Conservation (phyloP, 2,888 invertebrate species). For the Scrobipalpa costella region DNA sequence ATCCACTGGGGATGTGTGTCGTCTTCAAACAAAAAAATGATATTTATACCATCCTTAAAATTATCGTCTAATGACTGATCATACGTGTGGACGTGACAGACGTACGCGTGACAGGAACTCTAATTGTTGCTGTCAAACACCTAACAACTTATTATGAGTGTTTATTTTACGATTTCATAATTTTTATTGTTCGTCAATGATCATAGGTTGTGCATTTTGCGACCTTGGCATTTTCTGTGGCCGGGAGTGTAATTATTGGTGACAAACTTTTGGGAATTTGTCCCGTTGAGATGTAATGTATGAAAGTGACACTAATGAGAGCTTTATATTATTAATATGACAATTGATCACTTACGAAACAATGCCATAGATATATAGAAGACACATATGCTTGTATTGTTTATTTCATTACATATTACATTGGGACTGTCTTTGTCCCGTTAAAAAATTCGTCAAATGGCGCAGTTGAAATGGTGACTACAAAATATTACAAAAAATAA, state of each 20-base stretch:
- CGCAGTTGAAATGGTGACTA: too few species aligned
- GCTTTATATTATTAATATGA: background rate
- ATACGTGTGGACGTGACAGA: conserved; percentile 61
- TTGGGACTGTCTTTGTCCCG: too few species aligned
- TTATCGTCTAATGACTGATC: conserved; percentile 55
- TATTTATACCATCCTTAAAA: conserved; percentile 68
- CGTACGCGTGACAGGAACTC: conserved; percentile 64
- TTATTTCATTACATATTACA: too few species aligned
- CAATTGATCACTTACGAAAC: background rate
- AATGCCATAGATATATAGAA: background rate
- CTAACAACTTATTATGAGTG: conserved; percentile 56
- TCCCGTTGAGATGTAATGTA: conserved; percentile 41
- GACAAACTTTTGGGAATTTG: conserved; percentile 39
- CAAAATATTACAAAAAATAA: too few species aligned
- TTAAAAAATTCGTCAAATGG: too few species aligned
- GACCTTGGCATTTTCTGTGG: conserved; percentile 55
- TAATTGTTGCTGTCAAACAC: conserved; percentile 68
- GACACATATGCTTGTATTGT: too few species aligned
- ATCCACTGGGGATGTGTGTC: conserved; percentile 58
- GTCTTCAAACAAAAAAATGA: conserved; percentile 48
- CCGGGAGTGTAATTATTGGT: conserved; percentile 45
- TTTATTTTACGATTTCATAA: conserved; percentile 52
- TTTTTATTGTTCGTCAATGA: conserved; percentile 39
- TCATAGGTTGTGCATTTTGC: conserved; percentile 46
- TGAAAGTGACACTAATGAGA: conserved; percentile 38